Evolutionary conservation across 2,797 vertebrate species (phyloP), one percentile per base, ranked within the genome.

Genomic region (Tokudaia muenninki): DNA sequence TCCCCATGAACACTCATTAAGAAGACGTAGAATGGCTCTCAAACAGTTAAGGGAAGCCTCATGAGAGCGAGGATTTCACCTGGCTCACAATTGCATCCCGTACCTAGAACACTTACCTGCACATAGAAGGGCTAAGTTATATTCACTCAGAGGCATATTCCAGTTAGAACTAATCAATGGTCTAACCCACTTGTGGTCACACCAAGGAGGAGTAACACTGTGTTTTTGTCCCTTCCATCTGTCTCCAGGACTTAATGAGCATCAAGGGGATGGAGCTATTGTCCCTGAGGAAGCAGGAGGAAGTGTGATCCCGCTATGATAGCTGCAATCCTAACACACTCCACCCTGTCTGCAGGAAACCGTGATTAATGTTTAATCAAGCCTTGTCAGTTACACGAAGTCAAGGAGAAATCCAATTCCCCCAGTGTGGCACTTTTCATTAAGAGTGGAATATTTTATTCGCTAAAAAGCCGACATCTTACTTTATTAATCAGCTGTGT

Each of bases 351-450:
- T 96, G 79, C 79, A 80, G 72, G 55, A 91, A 59, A 83, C n/a
- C n/a, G 61, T 1, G 61, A 70, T 95, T 75, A 95, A 90, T 90
- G 89, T 91, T 93, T 91, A 91, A 93, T 95, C 90, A 91, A 75
- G 83, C 8, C 47, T 70, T 93, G 90, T 79, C 90, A 87, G 75
- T 57, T 87, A 81, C 59, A 44, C 34, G 50, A 75, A 94, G 84
- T 75, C 52, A 87, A 92, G 82, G 79, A 91, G 92, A 94, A 88
- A 92, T 59, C 26, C 41, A 78, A 57, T 92, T 59, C 94, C 61
- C 87, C 55, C 29, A 11, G 52, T 31, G 14, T 19, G 79, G 59
- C 91, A 63, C 75, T 91, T 91, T 70, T 90, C 50, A 37, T 19
- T 65, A 86, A 74, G 52, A 55, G 72, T 16, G 21, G 63, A 67